phyloP scores from a whole-genome alignment of 2,888 invertebrate species.

The Mellilla xanthometata region DNA sequence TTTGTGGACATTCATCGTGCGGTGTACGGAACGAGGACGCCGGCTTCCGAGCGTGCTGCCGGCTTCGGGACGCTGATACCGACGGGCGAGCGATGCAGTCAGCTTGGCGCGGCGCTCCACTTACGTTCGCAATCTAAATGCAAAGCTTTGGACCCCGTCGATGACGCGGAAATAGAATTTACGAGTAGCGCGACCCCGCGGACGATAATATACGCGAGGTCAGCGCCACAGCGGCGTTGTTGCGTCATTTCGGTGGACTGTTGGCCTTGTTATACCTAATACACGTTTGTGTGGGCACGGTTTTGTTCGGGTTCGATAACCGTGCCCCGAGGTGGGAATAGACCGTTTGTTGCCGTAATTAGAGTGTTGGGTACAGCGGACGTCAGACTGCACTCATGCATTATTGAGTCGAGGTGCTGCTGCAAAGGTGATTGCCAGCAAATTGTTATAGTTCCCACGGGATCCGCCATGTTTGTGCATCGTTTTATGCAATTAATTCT shows the following conservation, averaged over 20 bases:
- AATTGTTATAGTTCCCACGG: conserved; percentile 70
- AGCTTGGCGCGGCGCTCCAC: conserved; percentile 48
- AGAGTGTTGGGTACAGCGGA: conserved; percentile 55
- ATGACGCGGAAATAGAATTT: conserved; percentile 71
- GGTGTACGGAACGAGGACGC: conserved; percentile 46
- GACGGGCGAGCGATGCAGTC: conserved; percentile 52
- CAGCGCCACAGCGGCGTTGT: conserved; percentile 52
- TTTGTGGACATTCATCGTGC: conserved; percentile 50
- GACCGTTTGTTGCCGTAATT: conserved; percentile 62
- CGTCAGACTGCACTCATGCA: conserved; percentile 58
- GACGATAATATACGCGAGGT: conserved; percentile 61
- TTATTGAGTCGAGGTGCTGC: conserved; percentile 62
- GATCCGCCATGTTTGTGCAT: conserved; percentile 43
- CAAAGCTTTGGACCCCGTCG: conserved; percentile 46
- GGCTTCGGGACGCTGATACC: conserved; percentile 18
- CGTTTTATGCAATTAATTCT: conserved; percentile 39
- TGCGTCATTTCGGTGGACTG: conserved; percentile 53
- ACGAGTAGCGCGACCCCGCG: conserved; percentile 55
- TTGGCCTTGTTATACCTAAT: conserved; percentile 55
- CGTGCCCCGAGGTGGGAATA: conserved; percentile 63
- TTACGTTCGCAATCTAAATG: conserved; percentile 54
- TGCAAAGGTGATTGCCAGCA: conserved; percentile 56
- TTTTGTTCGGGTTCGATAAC: conserved; percentile 66
- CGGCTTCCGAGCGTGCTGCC: conserved; percentile 41
- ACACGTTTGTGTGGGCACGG: conserved; percentile 47